Evolutionary conservation across 2,797 vertebrate genomes (phyloP).

Genomic region (Propithecus perrieri): DNA sequence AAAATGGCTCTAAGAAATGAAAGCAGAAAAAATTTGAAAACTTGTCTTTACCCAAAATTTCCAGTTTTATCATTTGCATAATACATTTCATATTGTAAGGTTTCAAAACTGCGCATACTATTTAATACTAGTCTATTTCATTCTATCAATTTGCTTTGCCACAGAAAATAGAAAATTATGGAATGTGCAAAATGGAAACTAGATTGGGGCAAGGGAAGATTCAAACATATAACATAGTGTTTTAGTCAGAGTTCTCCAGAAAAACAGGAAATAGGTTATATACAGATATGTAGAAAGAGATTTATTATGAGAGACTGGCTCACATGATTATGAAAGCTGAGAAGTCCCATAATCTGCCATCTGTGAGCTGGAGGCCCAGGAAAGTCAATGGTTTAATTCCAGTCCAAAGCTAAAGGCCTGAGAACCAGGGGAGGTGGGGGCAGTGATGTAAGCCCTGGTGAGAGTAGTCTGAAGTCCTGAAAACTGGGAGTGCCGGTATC

Average conservation of each 20-base stretch:
- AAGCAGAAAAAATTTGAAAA: background rate
- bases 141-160: background rate
- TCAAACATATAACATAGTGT: background rate
- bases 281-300: background rate
- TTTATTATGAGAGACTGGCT: background rate
- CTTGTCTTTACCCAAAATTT: background rate
- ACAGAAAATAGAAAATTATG: background rate
- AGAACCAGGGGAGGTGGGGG: background rate
- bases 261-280: background rate
- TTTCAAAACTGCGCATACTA: background rate
- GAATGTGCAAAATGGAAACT: background rate
- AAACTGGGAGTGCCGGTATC: background rate
- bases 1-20: constrained; percentile 21
- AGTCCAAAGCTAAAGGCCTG: background rate
- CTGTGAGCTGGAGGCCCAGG: background rate
- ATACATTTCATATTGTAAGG: background rate
- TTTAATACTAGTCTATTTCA: background rate
- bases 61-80: background rate
- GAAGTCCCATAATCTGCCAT: background rate
- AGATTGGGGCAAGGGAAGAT: background rate
- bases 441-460: background rate
- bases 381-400: background rate
- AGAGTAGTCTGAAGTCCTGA: background rate
- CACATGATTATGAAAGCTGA: background rate
- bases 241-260: background rate